phyloP scores from a whole-genome alignment of 1,140 invertebrate species.

The Anastrepha ludens region DNA sequence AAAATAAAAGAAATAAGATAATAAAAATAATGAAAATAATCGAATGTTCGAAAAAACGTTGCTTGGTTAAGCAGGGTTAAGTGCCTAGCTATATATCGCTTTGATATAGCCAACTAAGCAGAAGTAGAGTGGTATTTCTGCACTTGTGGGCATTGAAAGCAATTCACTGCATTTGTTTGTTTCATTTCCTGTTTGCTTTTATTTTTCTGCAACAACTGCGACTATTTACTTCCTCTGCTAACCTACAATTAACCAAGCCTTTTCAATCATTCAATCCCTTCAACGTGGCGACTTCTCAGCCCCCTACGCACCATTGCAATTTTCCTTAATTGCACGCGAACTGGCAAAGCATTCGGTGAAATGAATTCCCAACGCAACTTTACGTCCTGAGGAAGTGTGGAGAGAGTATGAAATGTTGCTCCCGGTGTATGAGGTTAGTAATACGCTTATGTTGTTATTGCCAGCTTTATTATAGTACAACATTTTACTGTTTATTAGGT shows the following conservation, averaged over 20 bases:
- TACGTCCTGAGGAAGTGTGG: background rate
- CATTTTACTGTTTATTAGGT: constrained; percentile 19
- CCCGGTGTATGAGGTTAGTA: background rate
- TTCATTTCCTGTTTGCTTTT: constrained; percentile 1
- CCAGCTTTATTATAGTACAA: background rate
- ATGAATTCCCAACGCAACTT: constrained; percentile 28
- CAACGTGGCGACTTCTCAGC: too few relatives aligned
- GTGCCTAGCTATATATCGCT: too few relatives aligned
- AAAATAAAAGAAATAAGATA: too few relatives aligned
- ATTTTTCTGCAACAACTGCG: constrained; percentile 17
- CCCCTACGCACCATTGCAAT: constrained; percentile 1
- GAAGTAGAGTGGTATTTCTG: constrained; percentile 11
- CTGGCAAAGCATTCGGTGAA: background rate
- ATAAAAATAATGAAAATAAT: too few relatives aligned
- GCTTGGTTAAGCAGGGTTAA: too few relatives aligned
- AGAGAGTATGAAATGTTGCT: background rate
- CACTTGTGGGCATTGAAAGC: constrained; percentile 30
- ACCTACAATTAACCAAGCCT: constrained; percentile 41
- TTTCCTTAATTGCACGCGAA: constrained; percentile 37
- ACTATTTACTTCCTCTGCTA: constrained; percentile 50
- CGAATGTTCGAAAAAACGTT: too few relatives aligned
- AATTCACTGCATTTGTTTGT: constrained; percentile 48
- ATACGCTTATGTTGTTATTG: background rate
- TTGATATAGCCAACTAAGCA: background rate
- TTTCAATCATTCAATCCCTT: background rate